phyloP scores from a whole-genome alignment of 1,140 invertebrate genomes.

The Agrilus planipennis region DNA sequence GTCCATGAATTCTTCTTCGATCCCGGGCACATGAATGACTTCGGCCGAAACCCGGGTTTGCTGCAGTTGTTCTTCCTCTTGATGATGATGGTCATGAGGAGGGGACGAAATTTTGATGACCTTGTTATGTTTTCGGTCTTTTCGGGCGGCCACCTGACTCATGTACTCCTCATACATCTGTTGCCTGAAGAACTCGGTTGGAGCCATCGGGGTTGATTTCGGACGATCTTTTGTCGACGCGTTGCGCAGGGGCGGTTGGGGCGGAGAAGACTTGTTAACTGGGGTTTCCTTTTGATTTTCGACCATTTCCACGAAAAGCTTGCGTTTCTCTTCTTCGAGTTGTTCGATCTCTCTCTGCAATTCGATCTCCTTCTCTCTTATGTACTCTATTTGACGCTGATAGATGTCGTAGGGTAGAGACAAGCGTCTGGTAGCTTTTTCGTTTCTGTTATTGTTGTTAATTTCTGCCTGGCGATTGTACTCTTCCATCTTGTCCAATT shows the following conservation, averaged over 20 bases:
- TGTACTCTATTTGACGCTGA: conserved; percentile 54
- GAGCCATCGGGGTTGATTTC: conserved; percentile 28
- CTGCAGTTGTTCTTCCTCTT: conserved; percentile 11
- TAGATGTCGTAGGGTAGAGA: conserved; percentile 55
- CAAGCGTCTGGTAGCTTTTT: conserved; percentile 30
- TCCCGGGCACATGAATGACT: conserved; percentile 40
- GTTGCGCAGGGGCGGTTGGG: conserved; percentile 12
- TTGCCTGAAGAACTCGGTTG: conserved; percentile 53
- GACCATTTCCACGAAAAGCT: conserved; percentile 23
- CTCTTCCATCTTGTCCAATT: conserved; percentile 11
- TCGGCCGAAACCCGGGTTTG: conserved; percentile 17
- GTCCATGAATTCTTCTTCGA: conserved; percentile 61
- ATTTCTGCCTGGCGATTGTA: conserved; percentile 12
- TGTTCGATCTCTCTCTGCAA: conserved; percentile 47
- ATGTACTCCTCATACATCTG: conserved; percentile 76
- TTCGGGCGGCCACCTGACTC: conserved; percentile 61
- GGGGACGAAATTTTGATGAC: conserved; percentile 54
- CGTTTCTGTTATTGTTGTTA: conserved; percentile 3
- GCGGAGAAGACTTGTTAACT: too few relatives aligned
- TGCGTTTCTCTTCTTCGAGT: conserved; percentile 42
- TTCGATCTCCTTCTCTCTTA: conserved; percentile 52
- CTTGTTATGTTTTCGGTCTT: conserved; percentile 62
- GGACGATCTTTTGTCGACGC: conserved; percentile 16
- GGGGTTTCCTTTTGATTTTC: too few relatives aligned
- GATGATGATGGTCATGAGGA: conserved; percentile 10